These are phyloP conservation scores for Sarcophilus harrisii DNA, from an alignment of 2,797 vertebrate genomes.

Conservation along the genomic window DNA sequence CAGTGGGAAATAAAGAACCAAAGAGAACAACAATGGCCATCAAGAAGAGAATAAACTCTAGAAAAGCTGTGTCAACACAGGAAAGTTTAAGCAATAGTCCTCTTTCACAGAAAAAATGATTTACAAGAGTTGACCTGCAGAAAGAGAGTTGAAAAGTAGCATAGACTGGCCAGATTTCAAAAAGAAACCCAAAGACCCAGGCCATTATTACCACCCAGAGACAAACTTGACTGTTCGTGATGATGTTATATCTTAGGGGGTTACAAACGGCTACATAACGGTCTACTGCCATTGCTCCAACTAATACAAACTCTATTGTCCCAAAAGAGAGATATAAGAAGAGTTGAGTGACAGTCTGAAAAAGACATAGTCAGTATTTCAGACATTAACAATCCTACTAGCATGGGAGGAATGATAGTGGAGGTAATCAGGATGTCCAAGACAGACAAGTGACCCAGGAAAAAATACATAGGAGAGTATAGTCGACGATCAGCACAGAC, in stretches of 20 bases:
- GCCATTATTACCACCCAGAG: background rate
- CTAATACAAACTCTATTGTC: background rate
- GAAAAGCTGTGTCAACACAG: background rate
- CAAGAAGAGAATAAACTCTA: slow-evolving; percentile 34
- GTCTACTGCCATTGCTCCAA: slow-evolving; percentile 23
- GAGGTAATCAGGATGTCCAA: slow-evolving; percentile 14
- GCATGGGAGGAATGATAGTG: background rate
- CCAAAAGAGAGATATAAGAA: slow-evolving; percentile 14
- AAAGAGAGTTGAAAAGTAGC: slow-evolving; percentile 42
- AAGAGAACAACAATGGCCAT: slow-evolving; percentile 31
- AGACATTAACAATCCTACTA: slow-evolving; percentile 1
- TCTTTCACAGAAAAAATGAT: slow-evolving; percentile 29
- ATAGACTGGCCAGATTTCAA: slow-evolving; percentile 23
- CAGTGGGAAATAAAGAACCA: slow-evolving; percentile 28
- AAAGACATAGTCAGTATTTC: background rate
- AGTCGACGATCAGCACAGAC: slow-evolving; percentile 12
- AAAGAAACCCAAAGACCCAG: background rate
- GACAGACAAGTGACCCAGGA: background rate
- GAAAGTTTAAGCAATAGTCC: slow-evolving; percentile 28
- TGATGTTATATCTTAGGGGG: slow-evolving; percentile 26
- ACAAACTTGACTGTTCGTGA: slow-evolving; percentile 34
- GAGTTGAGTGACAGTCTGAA: background rate
- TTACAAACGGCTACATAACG: slow-evolving; percentile 47
- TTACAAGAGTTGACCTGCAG: slow-evolving; percentile 24
- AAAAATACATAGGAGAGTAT: slow-evolving; percentile 50